These are phyloP conservation scores for Astreopora myriophthalma DNA, from an alignment of 64 coral and sea anemone species.

Conservation along the genomic window DNA sequence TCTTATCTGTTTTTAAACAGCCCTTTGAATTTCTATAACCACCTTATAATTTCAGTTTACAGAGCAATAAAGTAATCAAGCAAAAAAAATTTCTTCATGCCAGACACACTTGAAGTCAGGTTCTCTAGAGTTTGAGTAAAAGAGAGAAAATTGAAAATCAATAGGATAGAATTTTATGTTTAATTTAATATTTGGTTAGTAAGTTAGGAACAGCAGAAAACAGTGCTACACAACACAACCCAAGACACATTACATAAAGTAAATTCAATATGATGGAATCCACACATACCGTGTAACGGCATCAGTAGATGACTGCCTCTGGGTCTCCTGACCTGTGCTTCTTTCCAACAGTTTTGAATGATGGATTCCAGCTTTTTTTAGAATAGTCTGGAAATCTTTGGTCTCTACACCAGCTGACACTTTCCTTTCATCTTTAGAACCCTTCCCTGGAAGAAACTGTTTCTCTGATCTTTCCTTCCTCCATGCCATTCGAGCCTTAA, in stretches of 20 bases:
- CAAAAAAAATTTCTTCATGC: background rate
- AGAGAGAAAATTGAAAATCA: constrained; percentile 43
- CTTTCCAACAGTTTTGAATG: background rate
- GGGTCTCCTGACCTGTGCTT: background rate
- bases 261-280: background rate
- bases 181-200: background rate
- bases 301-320: background rate
- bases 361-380: constrained; percentile 1
- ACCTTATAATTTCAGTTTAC: background rate
- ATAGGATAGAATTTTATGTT: constrained; percentile 28
- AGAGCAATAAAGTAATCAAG: background rate
- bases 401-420: background rate
- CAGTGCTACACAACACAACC: background rate
- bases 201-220: background rate
- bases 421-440: background rate
- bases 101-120: constrained; percentile 45
- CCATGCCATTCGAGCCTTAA: constrained; percentile 12
- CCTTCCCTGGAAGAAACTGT: background rate
- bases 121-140: constrained; percentile 34
- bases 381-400: constrained; percentile 18
- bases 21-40: background rate
- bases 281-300: background rate
- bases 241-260: background rate
- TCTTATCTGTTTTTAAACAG: background rate
- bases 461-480: constrained; percentile 36